phyloP scores from a whole-genome alignment of 2,797 vertebrate species.

The Scarus forsteni region DNA sequence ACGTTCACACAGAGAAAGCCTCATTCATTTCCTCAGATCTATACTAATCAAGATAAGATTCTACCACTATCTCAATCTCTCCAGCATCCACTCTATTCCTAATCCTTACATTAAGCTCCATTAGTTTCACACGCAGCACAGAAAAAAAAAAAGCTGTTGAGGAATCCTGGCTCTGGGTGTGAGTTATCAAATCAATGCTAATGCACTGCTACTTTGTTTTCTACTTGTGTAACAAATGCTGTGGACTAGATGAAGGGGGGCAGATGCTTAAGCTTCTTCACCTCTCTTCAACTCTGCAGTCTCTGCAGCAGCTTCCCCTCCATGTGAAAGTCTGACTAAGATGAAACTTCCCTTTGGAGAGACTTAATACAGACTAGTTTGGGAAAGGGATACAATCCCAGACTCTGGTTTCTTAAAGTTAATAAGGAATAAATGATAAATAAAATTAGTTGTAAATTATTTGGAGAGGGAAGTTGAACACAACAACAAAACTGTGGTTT shows the following conservation, averaged over 20 bases:
- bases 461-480: too few relatives aligned
- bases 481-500: too few relatives aligned
- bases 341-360: slow-evolving; percentile 41
- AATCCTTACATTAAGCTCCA: slow-evolving; percentile 63
- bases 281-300: slow-evolving; percentile 40
- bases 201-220: slow-evolving; percentile 58
- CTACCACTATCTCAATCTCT: not conserved
- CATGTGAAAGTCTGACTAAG: slow-evolving; percentile 41
- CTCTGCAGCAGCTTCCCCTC: slow-evolving; percentile 54
- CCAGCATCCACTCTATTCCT: slow-evolving; percentile 26
- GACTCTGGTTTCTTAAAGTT: too few relatives aligned
- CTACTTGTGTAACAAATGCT: slow-evolving; percentile 56
- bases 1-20: slow-evolving; percentile 26
- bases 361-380: too few relatives aligned
- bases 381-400: too few relatives aligned
- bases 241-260: slow-evolving; percentile 56
- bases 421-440: too few relatives aligned
- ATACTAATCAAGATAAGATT: slow-evolving; percentile 59
- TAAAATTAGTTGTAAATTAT: too few relatives aligned
- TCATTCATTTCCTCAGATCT: slow-evolving; percentile 54
- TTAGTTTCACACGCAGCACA: slow-evolving; percentile 64
- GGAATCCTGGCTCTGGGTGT: slow-evolving; percentile 47
- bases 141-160: slow-evolving; percentile 27
- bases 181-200: slow-evolving; percentile 64
- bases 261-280: slow-evolving; percentile 56